Percentiles rank a stretch among this genome's conserved stretches.
These are phyloP conservation scores for Chesias legatella DNA, from an alignment of 2,888 invertebrate genomes.

Conservation along the genomic window DNA sequence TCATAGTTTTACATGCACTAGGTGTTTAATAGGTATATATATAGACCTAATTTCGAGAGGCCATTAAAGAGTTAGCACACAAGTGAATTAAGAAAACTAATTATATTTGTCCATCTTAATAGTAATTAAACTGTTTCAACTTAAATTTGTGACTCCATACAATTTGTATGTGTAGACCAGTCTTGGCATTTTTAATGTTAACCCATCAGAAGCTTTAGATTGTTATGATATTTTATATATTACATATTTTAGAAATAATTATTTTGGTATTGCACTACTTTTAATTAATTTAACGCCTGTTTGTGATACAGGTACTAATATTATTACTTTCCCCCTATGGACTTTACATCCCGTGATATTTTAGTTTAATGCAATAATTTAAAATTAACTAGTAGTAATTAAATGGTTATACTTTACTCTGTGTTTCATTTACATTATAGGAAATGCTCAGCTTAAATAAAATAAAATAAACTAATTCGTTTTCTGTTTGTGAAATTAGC, in stretches of 20 bases:
- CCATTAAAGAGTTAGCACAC: not conserved
- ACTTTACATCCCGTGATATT: constrained; percentile 59
- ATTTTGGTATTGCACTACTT: constrained; percentile 3
- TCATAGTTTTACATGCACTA: constrained; percentile 19
- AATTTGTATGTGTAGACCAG: no score
- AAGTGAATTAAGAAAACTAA: not conserved
- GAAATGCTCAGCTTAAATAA: no score
- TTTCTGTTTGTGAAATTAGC: no score
- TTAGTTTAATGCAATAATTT: constrained; percentile 35
- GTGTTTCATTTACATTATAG: constrained; percentile 23
- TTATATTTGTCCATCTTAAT: not conserved
- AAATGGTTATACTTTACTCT: constrained; percentile 14
- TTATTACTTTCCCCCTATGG: constrained; percentile 48
- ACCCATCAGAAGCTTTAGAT: no score
- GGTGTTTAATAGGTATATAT: constrained; percentile 8
- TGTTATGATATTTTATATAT: no score
- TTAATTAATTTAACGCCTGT: constrained; percentile 18
- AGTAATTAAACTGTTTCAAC: constrained; percentile 1
- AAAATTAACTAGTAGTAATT: constrained; percentile 48
- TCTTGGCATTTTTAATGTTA: no score
- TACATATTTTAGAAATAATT: not conserved
- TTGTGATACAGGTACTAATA: constrained; percentile 27
- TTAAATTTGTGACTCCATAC: not conserved
- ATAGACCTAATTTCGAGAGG: constrained; percentile 5
- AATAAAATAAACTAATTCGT: no score